Base-by-base conservation (phyloP, 1,140 invertebrate species). In the Chrysomallon squamiferum region DNA sequence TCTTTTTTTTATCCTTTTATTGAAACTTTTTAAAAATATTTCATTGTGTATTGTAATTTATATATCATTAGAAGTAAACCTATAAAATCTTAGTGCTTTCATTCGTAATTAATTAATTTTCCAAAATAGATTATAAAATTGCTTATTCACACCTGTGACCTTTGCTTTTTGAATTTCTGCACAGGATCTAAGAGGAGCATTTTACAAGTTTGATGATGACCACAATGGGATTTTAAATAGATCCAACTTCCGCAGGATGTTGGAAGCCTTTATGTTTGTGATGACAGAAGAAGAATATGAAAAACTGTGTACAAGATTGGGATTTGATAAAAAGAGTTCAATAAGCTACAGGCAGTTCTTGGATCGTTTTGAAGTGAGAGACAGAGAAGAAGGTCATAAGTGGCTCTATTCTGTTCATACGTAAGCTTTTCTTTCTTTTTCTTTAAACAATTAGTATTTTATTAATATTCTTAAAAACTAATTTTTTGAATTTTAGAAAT, bases 171-270 rank as follows among this genome's bases (percentile, higher is more conserved):
- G n/a, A n/a, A 62, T 59, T 60, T 54, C 27, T 50, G 72, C 73
- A 27, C 68, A 82, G 82, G 76, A 78, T 68, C 64, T 84, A 25
- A 65, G 79, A 45, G 74, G 70, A 33, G 82, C 81, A 25, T 84
- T 84, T 68, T 82, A 83, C 66, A 84, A 84, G 61, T 84, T 84
- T 74, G 81, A 83, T 72, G 80, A 78, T 29, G 69, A 81, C 65
- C 81, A 82, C 60, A 76, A 66, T 49, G 82, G 82, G 20, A 49
- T 66, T 43, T 54, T 84, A 41, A 78, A 67, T 20, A 84, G 78
- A 66, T 59, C 62, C 0, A 81, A 79, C 65, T 83, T 84, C 65
- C 67, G 80, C 3, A 66, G 79, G 27, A 74, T 84, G 65, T 56
- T 83, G 45, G 80, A 83, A 62, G 73, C 79, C 1, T 84, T 82